Conservation (phyloP, 2,113 vertebrate genomes). For the Hyperoodon ampullatus region DNA sequence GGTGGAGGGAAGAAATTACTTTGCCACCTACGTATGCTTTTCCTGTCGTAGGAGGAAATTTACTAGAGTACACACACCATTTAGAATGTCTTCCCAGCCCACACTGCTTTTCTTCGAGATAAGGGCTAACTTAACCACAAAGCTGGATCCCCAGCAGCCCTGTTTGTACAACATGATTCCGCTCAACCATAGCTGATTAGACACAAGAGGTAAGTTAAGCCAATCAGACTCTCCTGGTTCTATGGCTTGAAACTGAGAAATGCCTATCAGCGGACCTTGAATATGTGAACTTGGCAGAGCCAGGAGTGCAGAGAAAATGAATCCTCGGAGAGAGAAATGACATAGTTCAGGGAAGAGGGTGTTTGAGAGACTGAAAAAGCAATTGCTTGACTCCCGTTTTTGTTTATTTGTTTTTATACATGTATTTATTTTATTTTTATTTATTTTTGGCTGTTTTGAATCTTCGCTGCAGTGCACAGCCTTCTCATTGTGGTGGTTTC, state of each 20-base stretch:
- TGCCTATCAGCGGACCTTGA: background rate
- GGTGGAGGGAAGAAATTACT: background rate
- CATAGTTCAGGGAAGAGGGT: background rate
- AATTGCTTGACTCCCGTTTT: background rate
- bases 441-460: too few relatives aligned
- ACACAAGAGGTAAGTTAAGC: background rate
- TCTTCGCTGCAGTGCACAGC: too few relatives aligned
- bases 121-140: background rate
- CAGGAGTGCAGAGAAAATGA: background rate
- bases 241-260: background rate
- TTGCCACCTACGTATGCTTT: background rate
- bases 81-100: background rate
- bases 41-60: background rate
- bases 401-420: too few relatives aligned
- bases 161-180: background rate
- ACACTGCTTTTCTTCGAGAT: background rate
- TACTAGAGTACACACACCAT: background rate
- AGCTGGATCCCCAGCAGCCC: background rate
- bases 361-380: background rate
- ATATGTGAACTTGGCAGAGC: background rate
- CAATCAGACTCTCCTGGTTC: background rate
- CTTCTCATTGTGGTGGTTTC: too few relatives aligned
- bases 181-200: background rate
- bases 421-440: too few relatives aligned
- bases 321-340: background rate